Conservation (phyloP, 2,113 vertebrate genomes). For the Grammomys dolichurus region DNA sequence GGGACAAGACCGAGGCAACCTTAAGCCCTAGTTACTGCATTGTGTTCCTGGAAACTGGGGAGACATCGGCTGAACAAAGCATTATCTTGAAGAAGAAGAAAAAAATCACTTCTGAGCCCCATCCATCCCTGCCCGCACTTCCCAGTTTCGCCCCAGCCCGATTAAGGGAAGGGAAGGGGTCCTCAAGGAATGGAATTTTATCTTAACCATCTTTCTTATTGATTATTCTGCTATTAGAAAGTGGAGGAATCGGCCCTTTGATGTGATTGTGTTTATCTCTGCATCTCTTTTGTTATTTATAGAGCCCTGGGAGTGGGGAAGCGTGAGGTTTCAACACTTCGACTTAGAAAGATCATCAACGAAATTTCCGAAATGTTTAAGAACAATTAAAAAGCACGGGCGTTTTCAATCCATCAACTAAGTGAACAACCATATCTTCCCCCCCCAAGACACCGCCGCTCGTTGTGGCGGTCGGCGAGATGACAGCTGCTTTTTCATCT, state of each 20-base stretch:
- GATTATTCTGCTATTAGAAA: slow-evolving; percentile 77
- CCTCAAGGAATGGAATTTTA: slow-evolving; percentile 33
- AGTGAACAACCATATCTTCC: slow-evolving; percentile 83
- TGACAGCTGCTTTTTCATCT: slow-evolving; percentile 83
- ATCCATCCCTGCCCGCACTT: slow-evolving; percentile 64
- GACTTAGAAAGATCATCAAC: slow-evolving; percentile 59
- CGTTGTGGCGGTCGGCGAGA: slow-evolving; percentile 83
- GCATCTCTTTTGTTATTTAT: slow-evolving; percentile 91
- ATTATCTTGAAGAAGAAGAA: slow-evolving; percentile 67
- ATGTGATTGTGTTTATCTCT: slow-evolving; percentile 80
- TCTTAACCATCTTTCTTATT: slow-evolving; percentile 76
- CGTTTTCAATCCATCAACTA: slow-evolving; percentile 79
- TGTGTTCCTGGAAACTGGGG: slow-evolving; percentile 76
- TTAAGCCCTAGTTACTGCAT: slow-evolving; percentile 71
- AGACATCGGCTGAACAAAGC: slow-evolving; percentile 85
- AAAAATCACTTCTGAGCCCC: slow-evolving; percentile 77
- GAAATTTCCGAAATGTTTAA: slow-evolving; percentile 71
- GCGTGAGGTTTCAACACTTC: slow-evolving; percentile 69
- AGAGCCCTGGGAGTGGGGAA: slow-evolving; percentile 71
- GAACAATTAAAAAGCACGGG: slow-evolving; percentile 77
- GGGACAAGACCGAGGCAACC: slow-evolving; percentile 66
- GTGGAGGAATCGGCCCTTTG: slow-evolving; percentile 73
- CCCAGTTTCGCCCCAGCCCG: slow-evolving; percentile 44
- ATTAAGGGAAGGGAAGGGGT: slow-evolving; percentile 50
- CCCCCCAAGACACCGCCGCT: slow-evolving; percentile 71